Conservation (phyloP, 1,140 invertebrate species). For the Harpegnathos saltator region DNA sequence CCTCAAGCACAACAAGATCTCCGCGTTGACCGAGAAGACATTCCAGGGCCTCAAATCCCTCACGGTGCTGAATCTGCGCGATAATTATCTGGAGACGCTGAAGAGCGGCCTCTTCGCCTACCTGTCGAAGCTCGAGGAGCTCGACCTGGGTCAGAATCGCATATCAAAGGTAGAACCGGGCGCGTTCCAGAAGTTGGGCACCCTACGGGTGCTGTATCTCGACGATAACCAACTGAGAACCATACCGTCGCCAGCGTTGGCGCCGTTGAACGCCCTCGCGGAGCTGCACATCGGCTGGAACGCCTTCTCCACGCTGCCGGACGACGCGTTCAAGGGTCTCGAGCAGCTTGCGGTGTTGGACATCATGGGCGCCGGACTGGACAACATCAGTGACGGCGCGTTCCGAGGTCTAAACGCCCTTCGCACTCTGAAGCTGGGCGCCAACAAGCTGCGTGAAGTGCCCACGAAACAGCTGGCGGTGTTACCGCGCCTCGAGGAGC, state of each 20-base stretch:
- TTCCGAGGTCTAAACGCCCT: constrained; percentile 92
- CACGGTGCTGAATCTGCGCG: constrained; percentile 92
- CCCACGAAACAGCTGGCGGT: constrained; percentile 91
- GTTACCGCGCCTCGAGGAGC: constrained; percentile 91
- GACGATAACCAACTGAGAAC: constrained; percentile 93
- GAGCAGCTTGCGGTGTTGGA: constrained; percentile 91
- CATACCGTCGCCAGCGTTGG: constrained; percentile 91
- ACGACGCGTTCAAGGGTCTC: constrained; percentile 91
- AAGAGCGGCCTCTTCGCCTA: constrained; percentile 91
- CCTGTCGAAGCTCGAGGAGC: constrained; percentile 91
- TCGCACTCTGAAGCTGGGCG: constrained; percentile 91
- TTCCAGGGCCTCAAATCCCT: constrained; percentile 92
- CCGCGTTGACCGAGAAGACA: constrained; percentile 91
- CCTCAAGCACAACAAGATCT: constrained; percentile 94
- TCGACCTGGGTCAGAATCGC: constrained; percentile 95
- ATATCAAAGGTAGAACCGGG: constrained; percentile 92
- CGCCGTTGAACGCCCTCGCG: constrained; percentile 90
- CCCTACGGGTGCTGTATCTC: constrained; percentile 92
- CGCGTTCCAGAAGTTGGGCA: constrained; percentile 92
- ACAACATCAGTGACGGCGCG: constrained; percentile 91
- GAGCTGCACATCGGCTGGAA: constrained; percentile 95
- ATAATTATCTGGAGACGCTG: constrained; percentile 93
- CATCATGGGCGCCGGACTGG: constrained; percentile 92
- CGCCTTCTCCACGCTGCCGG: constrained; percentile 90
- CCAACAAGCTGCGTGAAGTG: constrained; percentile 91